Conservation (phyloP, 2,113 vertebrate genomes). For the Oriolus oriolus region DNA sequence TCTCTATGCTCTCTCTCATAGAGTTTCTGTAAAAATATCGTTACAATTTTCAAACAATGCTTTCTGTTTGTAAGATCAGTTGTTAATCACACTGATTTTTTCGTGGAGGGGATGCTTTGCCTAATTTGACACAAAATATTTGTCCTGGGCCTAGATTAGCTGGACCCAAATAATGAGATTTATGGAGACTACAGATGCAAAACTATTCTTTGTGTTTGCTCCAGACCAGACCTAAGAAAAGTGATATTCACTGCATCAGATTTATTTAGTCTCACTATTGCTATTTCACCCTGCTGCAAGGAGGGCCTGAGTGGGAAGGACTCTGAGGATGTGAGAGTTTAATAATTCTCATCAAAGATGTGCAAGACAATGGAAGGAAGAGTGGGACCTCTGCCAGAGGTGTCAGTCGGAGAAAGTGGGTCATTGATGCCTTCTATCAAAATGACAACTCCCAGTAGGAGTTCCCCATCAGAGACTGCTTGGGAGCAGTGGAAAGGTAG, state of each 20-base stretch:
- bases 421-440: conserved; percentile 23
- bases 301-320: background rate
- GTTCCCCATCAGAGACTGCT: background rate
- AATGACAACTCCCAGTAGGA: conserved; percentile 13
- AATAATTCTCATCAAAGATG: background rate
- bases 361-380: background rate
- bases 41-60: background rate
- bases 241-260: background rate
- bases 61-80: background rate
- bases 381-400: conserved; percentile 13
- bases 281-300: background rate
- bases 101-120: background rate
- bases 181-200: background rate
- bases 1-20: background rate
- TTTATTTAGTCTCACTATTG: background rate
- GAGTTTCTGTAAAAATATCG: background rate
- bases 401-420: background rate
- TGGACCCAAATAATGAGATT: background rate
- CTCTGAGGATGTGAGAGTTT: background rate
- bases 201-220: background rate
- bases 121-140: background rate
- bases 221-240: background rate
- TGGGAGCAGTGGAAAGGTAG: background rate
- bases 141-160: background rate
- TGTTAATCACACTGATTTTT: background rate